phyloP scores from a whole-genome alignment of 2,888 invertebrate species.

The Plebejus anna region DNA sequence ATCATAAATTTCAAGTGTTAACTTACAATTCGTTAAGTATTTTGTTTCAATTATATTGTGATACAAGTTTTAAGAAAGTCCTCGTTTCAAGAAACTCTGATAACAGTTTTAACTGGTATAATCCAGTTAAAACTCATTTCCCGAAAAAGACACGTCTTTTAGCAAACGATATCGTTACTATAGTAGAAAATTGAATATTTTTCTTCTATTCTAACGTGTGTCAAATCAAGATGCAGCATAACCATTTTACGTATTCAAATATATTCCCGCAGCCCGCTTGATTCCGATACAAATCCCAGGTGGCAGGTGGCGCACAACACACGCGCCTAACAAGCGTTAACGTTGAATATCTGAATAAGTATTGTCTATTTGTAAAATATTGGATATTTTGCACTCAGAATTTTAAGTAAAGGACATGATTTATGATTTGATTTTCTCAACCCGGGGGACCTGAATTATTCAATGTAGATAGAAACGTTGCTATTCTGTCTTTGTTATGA shows the following conservation, averaged over 20 bases:
- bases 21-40: too few relatives aligned
- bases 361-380: conserved; percentile 29
- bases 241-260: conserved; percentile 27
- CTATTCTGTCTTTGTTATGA: not conserved
- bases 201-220: not conserved
- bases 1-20: too few relatives aligned
- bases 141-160: not conserved
- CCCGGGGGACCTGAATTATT: not conserved
- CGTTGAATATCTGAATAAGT: conserved; percentile 29
- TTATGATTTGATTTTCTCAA: conserved; percentile 4
- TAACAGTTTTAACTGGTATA: too few relatives aligned
- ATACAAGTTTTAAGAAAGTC: too few relatives aligned
- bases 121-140: too few relatives aligned
- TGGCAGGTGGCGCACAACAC: conserved; percentile 26
- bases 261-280: conserved; percentile 27
- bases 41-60: too few relatives aligned
- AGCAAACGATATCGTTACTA: not conserved
- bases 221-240: conserved; percentile 10
- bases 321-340: conserved; percentile 30
- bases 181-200: not conserved
- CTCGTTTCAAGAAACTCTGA: too few relatives aligned
- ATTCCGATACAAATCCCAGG: conserved; percentile 29
- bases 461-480: not conserved
- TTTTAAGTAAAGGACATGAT: conserved; percentile 16
- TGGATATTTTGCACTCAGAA: conserved; percentile 17